phyloP scores from a whole-genome alignment of 2,888 invertebrate species.

The Lacanobia wlatinum region DNA sequence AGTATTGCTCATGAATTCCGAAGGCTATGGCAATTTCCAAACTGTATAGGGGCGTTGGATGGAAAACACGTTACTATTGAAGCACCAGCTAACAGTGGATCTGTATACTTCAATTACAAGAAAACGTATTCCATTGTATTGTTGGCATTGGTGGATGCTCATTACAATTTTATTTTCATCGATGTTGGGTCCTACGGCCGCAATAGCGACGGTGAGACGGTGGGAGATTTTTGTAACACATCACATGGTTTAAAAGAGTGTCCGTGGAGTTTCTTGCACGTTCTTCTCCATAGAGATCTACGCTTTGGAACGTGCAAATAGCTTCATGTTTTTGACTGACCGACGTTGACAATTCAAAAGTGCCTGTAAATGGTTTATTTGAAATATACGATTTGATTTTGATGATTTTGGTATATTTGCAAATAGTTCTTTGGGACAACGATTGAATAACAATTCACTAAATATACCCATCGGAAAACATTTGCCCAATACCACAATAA shows the following conservation, averaged over 20 bases:
- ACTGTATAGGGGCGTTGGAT: too few species aligned
- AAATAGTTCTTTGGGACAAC: slow-evolving; percentile 33
- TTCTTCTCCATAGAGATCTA: too few species aligned
- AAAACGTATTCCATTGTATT: slow-evolving; percentile 47
- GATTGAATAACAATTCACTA: slow-evolving; percentile 19
- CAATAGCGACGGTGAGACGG: slow-evolving; percentile 48
- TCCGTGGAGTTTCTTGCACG: too few species aligned
- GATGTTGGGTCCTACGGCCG: slow-evolving; percentile 52
- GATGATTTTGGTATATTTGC: slow-evolving; percentile 52
- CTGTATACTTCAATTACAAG: slow-evolving; percentile 43
- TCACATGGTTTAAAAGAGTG: too few species aligned
- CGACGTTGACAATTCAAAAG: too few species aligned
- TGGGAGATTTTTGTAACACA: too few species aligned
- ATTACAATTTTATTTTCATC: slow-evolving; percentile 44
- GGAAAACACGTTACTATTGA: too few species aligned
- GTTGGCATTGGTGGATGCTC: slow-evolving; percentile 47
- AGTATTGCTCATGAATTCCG: slow-evolving; percentile 38
- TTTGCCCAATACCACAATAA: background rate
- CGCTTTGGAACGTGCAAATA: too few species aligned
- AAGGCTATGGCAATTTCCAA: slow-evolving; percentile 20
- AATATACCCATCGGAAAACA: too few species aligned
- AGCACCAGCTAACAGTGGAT: slow-evolving; percentile 31
- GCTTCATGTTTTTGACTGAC: too few species aligned
- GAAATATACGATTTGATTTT: too few species aligned
- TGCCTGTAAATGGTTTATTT: too few species aligned